phyloP scores from a whole-genome alignment of 53 echinoderm and acorn worm genomes.

The Actinopyga echinites region DNA sequence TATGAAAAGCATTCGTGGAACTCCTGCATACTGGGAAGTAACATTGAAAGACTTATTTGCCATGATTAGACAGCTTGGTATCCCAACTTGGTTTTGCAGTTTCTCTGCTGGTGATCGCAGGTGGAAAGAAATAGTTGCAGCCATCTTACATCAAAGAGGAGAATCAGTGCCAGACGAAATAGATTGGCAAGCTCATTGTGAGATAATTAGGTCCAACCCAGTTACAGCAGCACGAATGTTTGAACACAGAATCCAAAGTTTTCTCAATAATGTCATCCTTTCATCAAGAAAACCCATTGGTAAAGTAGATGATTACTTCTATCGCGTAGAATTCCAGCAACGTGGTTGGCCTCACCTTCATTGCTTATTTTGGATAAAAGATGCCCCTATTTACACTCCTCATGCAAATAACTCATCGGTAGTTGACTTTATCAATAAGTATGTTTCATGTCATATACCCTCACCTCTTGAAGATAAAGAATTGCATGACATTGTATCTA shows the following conservation, averaged over 20 bases:
- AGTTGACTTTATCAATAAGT: not conserved
- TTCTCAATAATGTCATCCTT: not conserved
- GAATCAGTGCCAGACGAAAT: slow-evolving; percentile 47
- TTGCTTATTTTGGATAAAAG: slow-evolving; percentile 34
- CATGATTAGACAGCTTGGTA: slow-evolving; percentile 64
- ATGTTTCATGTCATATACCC: not conserved
- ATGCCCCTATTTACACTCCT: not conserved
- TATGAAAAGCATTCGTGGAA: slow-evolving; percentile 61
- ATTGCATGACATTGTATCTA: not conserved
- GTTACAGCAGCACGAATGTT: slow-evolving; percentile 17
- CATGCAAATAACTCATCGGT: not conserved
- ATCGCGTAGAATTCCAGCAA: slow-evolving; percentile 23
- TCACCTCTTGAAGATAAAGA: not conserved
- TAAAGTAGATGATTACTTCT: slow-evolving; percentile 46
- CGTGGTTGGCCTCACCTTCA: slow-evolving; percentile 14
- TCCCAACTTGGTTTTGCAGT: slow-evolving; percentile 62
- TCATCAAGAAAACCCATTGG: not conserved
- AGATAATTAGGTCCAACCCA: slow-evolving; percentile 34
- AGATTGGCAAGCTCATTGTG: slow-evolving; percentile 60
- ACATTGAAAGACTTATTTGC: slow-evolving; percentile 64
- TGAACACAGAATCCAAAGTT: slow-evolving; percentile 23
- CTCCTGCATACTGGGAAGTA: slow-evolving; percentile 63
- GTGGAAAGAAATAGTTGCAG: slow-evolving; percentile 55
- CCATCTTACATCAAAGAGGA: slow-evolving; percentile 44
- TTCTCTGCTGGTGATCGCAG: slow-evolving; percentile 59